Evolutionary conservation across 1,140 invertebrate genomes (phyloP), one percentile per base, ranked within the genome.

Genomic region (Drosophila suzukii): DNA sequence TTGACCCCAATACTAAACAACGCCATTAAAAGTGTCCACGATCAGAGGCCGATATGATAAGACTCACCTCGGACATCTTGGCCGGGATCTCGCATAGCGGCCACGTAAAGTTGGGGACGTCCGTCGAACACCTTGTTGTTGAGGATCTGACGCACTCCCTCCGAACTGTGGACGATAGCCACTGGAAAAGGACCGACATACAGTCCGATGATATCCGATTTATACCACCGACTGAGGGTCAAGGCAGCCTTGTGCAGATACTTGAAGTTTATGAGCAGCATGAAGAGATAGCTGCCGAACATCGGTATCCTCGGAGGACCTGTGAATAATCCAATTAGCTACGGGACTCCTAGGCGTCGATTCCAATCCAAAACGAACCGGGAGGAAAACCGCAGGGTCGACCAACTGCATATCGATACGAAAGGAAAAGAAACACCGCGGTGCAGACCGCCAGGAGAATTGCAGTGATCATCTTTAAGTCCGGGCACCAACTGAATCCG

Each of bases 171-270:
- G 6, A 91, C 92, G 0, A 93, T 81, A 3, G 92, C 75, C 0
- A 79, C 67, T 5, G 86, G 91, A 61, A 60, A 74, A 5, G 63
- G 11, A 2, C 93, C 93, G 2, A 94, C 24, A 51, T 93, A 89
- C 2, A 93, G 75, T 0, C 93, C 93, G 11, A 94, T 70, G 15
- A 94, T 79, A 51, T 93, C 93, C 5, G 93, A 93, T 44, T 93
- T 92, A 44, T 93, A 93, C 82, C 85, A 92, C 15, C 90, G 75
- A 30, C 82, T 83, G 1, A 92, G 61, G 5, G 55, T 59, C 20
- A 91, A 30, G 0, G 78, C 85, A 0, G 77, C 91, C 74, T 92
- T 91, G 61, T 92, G 91, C 4, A 92, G 50, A 41, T 81, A 91
- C 50, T 91, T 90, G 20, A 63, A 78, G 58, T 92, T 82, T 6